Evolutionary conservation across 2,888 invertebrate genomes (phyloP), one percentile per base, ranked within the genome.

Genomic region (Xanthostigma xanthostigma): DNA sequence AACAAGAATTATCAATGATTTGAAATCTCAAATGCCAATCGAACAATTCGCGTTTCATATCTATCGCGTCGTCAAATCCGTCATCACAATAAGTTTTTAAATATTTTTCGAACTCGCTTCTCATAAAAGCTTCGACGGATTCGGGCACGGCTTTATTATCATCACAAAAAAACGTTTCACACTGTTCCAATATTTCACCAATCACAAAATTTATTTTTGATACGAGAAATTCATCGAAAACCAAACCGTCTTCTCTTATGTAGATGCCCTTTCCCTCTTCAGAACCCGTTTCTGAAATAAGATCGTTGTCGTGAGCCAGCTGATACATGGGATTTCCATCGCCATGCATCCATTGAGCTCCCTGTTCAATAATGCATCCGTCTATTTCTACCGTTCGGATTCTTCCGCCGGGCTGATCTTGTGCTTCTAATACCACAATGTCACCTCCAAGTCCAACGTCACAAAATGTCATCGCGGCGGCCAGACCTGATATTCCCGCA

Each of bases 341-440:
- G 1, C 78, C 78, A 56, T 80, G 79, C 38, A 80, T 60, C 75
- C 78, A 80, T 58, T 79, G 79, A 1, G 79, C 79, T 2, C 81
- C 80, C 17, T 71, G 55, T 59, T 80, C 80, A 43, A 79, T 57
- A 52, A 69, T 61, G 35, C 61, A 60, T 8, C 62, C 57, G 44
- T 68, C 64, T 53, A 69, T 61, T 8, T 59, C 52, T 33, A 69
- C 50, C 0, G 77, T 72, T 41, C 62, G 55, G 48, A 77, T 70
- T 55, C 79, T 63, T 11, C 79, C 78, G 27, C 79, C 79, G 13
- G 73, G 58, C 53, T 62, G 51, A 45, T 66, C 61, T 61, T 72
- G 68, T 48, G 75, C 74, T 69, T 79, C 79, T 3, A 79, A 52
- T 38, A 79, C 58, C 33, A 73, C 54, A 51, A 78, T 67, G 57